A percentile compares a stretch with the other conserved stretches of the same genome.
phyloP scores from a whole-genome alignment of 2,888 invertebrate species.

The Ophonus ardosiacus region DNA sequence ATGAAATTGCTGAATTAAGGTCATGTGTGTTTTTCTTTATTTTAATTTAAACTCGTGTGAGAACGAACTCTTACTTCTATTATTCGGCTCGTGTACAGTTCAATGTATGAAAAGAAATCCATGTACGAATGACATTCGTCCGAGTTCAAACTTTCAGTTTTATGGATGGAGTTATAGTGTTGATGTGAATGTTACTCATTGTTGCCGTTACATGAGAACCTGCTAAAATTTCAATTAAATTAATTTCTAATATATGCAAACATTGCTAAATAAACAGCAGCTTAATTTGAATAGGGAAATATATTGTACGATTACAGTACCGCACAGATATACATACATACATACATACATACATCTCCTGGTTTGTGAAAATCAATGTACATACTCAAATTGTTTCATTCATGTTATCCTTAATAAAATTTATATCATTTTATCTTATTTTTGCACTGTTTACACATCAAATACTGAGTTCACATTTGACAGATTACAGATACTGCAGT shows the following conservation, averaged over 20 bases:
- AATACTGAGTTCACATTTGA: too few species aligned
- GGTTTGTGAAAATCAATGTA: too few species aligned
- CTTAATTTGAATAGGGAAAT: too few species aligned
- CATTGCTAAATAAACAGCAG: background rate
- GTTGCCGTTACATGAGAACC: constrained; percentile 19
- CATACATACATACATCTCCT: too few species aligned
- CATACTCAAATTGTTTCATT: too few species aligned
- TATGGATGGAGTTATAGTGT: constrained; percentile 20
- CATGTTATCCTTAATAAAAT: too few species aligned
- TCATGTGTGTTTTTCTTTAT: constrained; percentile 23
- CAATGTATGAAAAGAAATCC: constrained; percentile 26
- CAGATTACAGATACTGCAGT: too few species aligned
- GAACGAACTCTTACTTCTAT: constrained; percentile 32
- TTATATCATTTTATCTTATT: too few species aligned
- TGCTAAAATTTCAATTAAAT: constrained; percentile 16
- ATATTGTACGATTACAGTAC: too few species aligned
- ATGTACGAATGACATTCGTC: constrained; percentile 29
- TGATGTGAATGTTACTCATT: background rate
- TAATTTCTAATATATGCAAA: constrained; percentile 13
- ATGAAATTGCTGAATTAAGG: constrained; percentile 22
- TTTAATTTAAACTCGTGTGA: constrained; percentile 15
- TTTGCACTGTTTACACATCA: too few species aligned
- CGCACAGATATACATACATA: too few species aligned
- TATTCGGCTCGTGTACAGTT: constrained; percentile 22
- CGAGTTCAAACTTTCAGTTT: constrained; percentile 43